Conservation (phyloP, 2,113 vertebrate genomes). For the Ariopsis seemanni region DNA sequence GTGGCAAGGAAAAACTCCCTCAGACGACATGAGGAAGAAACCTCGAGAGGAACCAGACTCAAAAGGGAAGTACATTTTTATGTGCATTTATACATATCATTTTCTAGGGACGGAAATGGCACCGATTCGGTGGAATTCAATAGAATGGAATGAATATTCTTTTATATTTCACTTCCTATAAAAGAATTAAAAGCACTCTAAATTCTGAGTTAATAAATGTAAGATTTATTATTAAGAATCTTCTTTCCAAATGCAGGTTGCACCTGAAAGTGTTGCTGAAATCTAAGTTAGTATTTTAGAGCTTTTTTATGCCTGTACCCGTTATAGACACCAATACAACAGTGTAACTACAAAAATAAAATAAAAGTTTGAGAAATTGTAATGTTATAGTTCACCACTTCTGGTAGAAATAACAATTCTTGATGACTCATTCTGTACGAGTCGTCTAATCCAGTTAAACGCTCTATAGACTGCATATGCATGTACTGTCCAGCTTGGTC, state of each 20-base stretch:
- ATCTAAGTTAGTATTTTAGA: neutral
- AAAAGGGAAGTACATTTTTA: no score
- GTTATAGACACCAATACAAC: neutral
- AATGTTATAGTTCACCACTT: neutral
- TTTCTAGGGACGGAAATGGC: no score
- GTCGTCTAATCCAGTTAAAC: neutral
- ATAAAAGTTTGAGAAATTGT: neutral
- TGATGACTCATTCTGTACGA: neutral
- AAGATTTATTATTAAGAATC: neutral
- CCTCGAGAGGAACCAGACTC: no score
- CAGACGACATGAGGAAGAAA: no score
- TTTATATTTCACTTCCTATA: neutral
- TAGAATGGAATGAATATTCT: no score
- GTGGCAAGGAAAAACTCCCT: no score
- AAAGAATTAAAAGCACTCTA: neutral
- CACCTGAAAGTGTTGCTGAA: neutral
- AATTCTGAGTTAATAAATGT: neutral
- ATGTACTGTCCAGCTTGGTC: no score
- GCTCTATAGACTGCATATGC: neutral
- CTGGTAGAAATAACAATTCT: neutral
- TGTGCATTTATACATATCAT: no score
- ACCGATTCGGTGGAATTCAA: no score
- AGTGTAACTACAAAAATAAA: neutral
- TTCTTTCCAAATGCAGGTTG: neutral
- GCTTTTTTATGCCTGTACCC: neutral